phyloP scores from a whole-genome alignment of 2,113 vertebrate species.

The Centropristis striata region DNA sequence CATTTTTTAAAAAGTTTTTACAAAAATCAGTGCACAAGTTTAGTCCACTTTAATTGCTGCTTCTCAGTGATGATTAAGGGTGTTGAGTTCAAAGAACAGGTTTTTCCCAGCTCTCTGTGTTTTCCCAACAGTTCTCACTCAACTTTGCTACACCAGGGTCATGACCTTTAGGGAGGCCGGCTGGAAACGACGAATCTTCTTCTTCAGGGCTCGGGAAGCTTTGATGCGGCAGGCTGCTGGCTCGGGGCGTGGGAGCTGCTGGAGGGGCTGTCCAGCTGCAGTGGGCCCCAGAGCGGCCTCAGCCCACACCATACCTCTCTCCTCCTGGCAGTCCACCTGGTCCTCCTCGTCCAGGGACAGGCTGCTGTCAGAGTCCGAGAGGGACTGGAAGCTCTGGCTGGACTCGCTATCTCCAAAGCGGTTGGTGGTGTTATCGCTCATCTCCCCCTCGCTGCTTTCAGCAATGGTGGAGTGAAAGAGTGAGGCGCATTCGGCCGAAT shows the following conservation, averaged over 20 bases:
- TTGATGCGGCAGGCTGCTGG: slow-evolving; percentile 93
- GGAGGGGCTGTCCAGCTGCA: slow-evolving; percentile 61
- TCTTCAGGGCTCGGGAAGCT: slow-evolving; percentile 95
- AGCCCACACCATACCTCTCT: slow-evolving; percentile 86
- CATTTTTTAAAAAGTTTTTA: slow-evolving; percentile 10
- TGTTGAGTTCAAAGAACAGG: slow-evolving; percentile 30
- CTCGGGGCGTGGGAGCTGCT: slow-evolving; percentile 81
- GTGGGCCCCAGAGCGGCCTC: slow-evolving; percentile 78
- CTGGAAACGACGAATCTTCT: slow-evolving; percentile 95
- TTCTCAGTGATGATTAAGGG: slow-evolving; percentile 29
- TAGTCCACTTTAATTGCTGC: slow-evolving; percentile 23
- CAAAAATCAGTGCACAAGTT: slow-evolving; percentile 45
- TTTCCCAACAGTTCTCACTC: slow-evolving; percentile 30
- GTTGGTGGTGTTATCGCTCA: slow-evolving; percentile 91
- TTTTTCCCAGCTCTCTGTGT: slow-evolving; percentile 30
- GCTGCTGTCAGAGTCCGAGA: slow-evolving; percentile 81
- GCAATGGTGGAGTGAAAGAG: slow-evolving; percentile 90
- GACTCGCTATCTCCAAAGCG: slow-evolving; percentile 92
- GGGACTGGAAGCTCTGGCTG: slow-evolving; percentile 85
- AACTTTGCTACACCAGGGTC: slow-evolving; percentile 90
- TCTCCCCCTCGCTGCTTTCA: slow-evolving; percentile 90
- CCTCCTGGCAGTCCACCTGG: slow-evolving; percentile 78
- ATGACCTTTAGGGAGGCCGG: slow-evolving; percentile 94
- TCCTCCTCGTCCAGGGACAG: slow-evolving; percentile 81
- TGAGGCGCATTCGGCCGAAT: slow-evolving; percentile 87